phyloP scores from a whole-genome alignment of 2,888 invertebrate genomes.

The Aleiodes alternator region DNA sequence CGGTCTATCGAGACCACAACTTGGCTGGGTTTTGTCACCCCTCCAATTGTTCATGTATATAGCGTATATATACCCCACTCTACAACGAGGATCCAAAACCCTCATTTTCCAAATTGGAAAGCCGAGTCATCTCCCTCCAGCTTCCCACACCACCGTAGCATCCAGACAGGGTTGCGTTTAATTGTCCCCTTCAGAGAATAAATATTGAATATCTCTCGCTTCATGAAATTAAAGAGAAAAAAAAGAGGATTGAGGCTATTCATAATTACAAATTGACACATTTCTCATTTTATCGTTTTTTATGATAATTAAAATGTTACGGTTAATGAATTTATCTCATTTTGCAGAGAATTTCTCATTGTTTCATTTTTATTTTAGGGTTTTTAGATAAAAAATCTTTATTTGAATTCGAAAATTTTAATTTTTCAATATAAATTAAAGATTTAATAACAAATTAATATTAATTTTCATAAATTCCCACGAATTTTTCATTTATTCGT shows the following conservation, averaged over 20 bases:
- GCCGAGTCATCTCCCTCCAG: slow-evolving; percentile 46
- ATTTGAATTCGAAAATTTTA: too few species aligned
- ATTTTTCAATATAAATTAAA: too few species aligned
- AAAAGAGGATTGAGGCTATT: too few species aligned
- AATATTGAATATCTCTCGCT: slow-evolving; percentile 27
- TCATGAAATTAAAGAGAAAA: too few species aligned
- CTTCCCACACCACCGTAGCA: slow-evolving; percentile 30
- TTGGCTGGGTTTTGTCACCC: slow-evolving; percentile 57
- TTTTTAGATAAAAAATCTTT: too few species aligned
- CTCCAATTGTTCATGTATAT: slow-evolving; percentile 45
- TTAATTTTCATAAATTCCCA: too few species aligned
- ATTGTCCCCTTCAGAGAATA: slow-evolving; percentile 43
- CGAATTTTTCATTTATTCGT: too few species aligned
- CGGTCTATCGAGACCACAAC: slow-evolving; percentile 59
- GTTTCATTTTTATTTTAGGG: neutral
- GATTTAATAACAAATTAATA: too few species aligned
- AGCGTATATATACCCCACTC: slow-evolving; percentile 36
- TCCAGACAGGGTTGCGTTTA: slow-evolving; percentile 11
- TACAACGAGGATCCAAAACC: slow-evolving; percentile 37
- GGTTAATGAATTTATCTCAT: neutral
- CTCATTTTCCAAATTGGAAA: slow-evolving; percentile 57
- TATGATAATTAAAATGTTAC: neutral
- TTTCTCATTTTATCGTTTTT: too few species aligned
- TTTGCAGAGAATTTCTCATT: neutral
- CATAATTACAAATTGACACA: too few species aligned